A percentile compares a stretch with the other conserved stretches of the same genome.
phyloP scores from a whole-genome alignment of 2,888 invertebrate species.

The Vandiemenella viatica region DNA sequence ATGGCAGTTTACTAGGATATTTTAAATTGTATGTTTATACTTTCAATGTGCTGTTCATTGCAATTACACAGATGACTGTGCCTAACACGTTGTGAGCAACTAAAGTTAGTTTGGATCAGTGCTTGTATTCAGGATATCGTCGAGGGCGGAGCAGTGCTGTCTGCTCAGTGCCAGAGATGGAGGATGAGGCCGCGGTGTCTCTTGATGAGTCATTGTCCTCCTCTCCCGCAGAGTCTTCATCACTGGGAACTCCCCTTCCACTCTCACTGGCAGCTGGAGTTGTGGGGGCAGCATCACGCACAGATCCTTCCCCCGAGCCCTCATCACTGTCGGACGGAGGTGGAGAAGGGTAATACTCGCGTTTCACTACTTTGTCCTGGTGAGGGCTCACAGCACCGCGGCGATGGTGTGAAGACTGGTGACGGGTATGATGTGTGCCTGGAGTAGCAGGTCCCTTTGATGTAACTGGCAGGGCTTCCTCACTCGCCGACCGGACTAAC shows the following conservation, averaged over 20 bases:
- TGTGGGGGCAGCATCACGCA: background rate
- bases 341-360: constrained; percentile 41
- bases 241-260: background rate
- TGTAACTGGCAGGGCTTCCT: constrained; percentile 54
- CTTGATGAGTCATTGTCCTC: constrained; percentile 29
- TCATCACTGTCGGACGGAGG: constrained; percentile 36
- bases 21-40: background rate
- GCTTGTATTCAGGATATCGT: constrained; percentile 60
- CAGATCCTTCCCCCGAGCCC: constrained; percentile 26
- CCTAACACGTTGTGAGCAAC: too few relatives aligned
- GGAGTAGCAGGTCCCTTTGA: constrained; percentile 15
- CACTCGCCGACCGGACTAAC: constrained; percentile 90
- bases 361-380: constrained; percentile 9
- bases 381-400: background rate
- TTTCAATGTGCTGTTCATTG: background rate
- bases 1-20: too few relatives aligned
- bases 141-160: constrained; percentile 23
- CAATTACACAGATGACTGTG: background rate
- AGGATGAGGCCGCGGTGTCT: constrained; percentile 14
- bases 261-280: background rate
- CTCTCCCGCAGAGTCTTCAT: constrained; percentile 20
- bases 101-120: constrained; percentile 35
- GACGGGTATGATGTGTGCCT: constrained; percentile 4
- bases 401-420: constrained; percentile 2
- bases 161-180: constrained; percentile 13